A percentile compares a stretch with the other conserved stretches of the same genome.
Conservation (phyloP, 2,113 vertebrate species). For the Galemys pyrenaicus region DNA sequence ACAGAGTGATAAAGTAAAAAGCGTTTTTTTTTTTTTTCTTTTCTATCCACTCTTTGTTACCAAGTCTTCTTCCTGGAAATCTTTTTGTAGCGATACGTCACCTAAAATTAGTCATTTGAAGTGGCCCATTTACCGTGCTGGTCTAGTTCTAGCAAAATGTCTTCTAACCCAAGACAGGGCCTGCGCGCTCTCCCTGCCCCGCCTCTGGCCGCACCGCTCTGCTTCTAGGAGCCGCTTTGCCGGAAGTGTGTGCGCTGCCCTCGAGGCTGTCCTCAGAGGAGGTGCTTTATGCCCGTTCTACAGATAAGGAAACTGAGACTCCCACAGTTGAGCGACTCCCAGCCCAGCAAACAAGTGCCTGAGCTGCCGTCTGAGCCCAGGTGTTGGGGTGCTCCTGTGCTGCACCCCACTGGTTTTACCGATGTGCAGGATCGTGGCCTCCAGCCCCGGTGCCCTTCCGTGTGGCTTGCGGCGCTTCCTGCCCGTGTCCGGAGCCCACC, state of each 20-base stretch:
- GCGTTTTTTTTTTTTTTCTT: no score
- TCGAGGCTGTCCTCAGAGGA: neutral
- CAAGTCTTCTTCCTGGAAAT: neutral
- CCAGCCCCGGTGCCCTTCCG: no score
- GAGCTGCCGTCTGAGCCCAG: neutral
- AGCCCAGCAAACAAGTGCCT: neutral
- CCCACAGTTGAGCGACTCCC: neutral
- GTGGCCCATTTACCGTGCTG: neutral
- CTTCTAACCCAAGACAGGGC: neutral
- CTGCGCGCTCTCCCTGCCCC: neutral
- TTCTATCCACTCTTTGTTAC: neutral
- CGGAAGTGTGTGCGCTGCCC: neutral
- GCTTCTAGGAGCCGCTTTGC: neutral
- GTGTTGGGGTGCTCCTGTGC: neutral
- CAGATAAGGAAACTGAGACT: neutral
- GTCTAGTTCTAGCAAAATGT: no score
- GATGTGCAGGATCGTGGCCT: neutral
- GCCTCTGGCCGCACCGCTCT: neutral
- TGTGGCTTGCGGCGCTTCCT: accelerated
- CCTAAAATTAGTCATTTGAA: neutral
- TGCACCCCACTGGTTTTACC: accelerated
- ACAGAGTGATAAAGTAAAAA: slow-evolving; percentile 14
- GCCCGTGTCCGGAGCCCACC: neutral
- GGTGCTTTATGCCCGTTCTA: neutral
- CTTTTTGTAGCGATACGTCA: neutral